Evolutionary conservation across 30 jellyfish, hydroid and myxozoan species (phyloP).

Genomic region (Catostylus mosaicus): DNA sequence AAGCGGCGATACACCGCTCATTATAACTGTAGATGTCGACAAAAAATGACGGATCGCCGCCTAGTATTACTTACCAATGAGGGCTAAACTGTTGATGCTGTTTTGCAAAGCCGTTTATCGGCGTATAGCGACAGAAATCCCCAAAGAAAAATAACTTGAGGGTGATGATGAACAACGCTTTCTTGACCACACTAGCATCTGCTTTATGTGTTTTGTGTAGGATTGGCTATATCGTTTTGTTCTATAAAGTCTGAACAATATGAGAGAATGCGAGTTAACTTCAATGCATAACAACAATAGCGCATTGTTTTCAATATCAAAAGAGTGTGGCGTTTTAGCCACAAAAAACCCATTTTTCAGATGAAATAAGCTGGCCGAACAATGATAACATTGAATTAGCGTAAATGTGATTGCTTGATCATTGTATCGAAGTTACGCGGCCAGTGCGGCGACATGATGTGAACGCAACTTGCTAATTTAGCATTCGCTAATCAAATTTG

Average conservation of each 20-base stretch:
- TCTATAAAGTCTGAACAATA: background rate
- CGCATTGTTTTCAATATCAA: background rate
- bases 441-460: background rate
- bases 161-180: slow-evolving; percentile 18
- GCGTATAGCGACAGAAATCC: slow-evolving; percentile 7
- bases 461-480: too few relatives aligned
- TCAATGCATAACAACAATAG: background rate
- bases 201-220: slow-evolving; percentile 19
- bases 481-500: background rate
- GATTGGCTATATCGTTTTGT: slow-evolving; percentile 14
- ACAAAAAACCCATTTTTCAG: background rate
- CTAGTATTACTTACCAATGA: background rate
- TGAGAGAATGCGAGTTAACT: background rate
- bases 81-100: background rate
- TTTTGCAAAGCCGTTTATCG: slow-evolving; percentile 10
- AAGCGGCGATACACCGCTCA: too few relatives aligned
- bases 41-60: slow-evolving; percentile 4
- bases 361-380: slow-evolving; percentile 6
- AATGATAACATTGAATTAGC: background rate
- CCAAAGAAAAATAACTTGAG: background rate
- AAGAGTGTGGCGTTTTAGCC: slow-evolving; percentile 7
- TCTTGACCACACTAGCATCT: slow-evolving; percentile 13
- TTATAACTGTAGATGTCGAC: background rate
- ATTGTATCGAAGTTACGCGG: background rate
- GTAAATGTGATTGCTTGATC: slow-evolving; percentile 2